phyloP scores from a whole-genome alignment of 1,140 invertebrate genomes.

The Pteromalus puparum region DNA sequence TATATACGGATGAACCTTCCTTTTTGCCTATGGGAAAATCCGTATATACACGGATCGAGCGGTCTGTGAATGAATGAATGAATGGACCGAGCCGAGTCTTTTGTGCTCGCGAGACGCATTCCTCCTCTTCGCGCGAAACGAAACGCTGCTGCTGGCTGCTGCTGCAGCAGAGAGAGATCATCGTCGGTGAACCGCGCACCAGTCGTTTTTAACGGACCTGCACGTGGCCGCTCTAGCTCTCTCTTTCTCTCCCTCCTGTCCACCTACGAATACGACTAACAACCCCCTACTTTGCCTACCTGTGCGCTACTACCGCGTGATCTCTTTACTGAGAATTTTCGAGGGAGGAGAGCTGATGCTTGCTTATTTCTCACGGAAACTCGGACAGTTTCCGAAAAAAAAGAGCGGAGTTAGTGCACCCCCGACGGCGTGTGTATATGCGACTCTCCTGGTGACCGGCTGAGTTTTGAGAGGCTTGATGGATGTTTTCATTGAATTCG shows the following conservation, averaged over 20 bases:
- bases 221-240: slow-evolving; percentile 4
- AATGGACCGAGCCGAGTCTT: slow-evolving; percentile 4
- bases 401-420: background rate
- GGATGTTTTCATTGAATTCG: slow-evolving; percentile 31
- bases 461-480: slow-evolving; percentile 30
- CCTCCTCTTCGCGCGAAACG: slow-evolving; percentile 38
- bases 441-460: too few relatives aligned
- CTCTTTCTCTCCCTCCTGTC: background rate
- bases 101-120: slow-evolving; percentile 20
- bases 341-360: background rate
- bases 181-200: slow-evolving; percentile 37
- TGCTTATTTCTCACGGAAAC: slow-evolving; percentile 50
- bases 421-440: slow-evolving; percentile 23
- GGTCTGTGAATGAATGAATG: slow-evolving; percentile 2
- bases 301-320: background rate
- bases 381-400: slow-evolving; percentile 29
- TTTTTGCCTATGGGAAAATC: slow-evolving; percentile 66
- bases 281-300: background rate
- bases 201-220: background rate
- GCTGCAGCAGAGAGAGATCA: slow-evolving; percentile 18
- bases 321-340: slow-evolving; percentile 42
- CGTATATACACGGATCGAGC: slow-evolving; percentile 62
- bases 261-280: background rate
- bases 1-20: slow-evolving; percentile 13
- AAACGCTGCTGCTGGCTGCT: background rate